phyloP scores from a whole-genome alignment of 2,113 vertebrate species.

The Aptenodytes patagonicus region DNA sequence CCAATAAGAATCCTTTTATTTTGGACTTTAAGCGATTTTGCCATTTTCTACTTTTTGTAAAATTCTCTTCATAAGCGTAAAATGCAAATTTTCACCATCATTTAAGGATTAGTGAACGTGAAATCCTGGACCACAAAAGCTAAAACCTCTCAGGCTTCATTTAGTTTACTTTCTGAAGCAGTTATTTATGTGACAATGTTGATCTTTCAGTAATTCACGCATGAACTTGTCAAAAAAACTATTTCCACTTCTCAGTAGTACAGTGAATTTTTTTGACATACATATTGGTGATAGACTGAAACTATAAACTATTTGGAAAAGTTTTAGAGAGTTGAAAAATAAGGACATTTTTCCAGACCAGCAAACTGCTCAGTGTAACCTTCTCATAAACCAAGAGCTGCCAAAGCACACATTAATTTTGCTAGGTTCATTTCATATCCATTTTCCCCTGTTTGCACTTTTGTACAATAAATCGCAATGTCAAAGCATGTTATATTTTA shows the following conservation, averaged over 20 bases:
- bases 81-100: neutral
- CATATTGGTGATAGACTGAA: neutral
- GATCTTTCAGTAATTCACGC: slow-evolving; percentile 14
- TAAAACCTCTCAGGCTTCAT: neutral
- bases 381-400: neutral
- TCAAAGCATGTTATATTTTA: slow-evolving; percentile 11
- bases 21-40: neutral
- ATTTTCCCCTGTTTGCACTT: slow-evolving; percentile 10
- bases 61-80: neutral
- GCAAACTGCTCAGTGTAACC: neutral
- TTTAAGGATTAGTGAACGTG: neutral
- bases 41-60: neutral
- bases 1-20: neutral
- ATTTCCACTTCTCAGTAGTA: neutral
- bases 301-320: slow-evolving; percentile 4
- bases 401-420: slow-evolving; percentile 26
- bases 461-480: slow-evolving; percentile 3
- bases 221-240: slow-evolving; percentile 5
- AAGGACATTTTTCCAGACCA: neutral
- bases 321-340: neutral
- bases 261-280: neutral
- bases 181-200: neutral
- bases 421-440: neutral
- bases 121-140: neutral
- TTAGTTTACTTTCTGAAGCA: slow-evolving; percentile 1